Evolutionary conservation across 37 sponge, comb jelly and placozoan species (phyloP), one percentile per base, ranked within the genome.

Genomic region (Halisarca cf. caerulea): DNA sequence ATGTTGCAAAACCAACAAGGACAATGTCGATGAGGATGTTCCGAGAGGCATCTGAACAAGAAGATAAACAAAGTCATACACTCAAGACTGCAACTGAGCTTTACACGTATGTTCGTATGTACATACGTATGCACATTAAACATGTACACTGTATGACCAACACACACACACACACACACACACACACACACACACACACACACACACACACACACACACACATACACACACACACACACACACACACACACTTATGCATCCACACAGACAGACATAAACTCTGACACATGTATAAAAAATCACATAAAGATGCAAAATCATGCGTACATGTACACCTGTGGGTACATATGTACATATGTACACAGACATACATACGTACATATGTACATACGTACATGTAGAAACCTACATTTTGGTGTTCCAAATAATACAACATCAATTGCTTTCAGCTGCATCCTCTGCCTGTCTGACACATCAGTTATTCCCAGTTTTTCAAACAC

Each of bases 371-470:
- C 57, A 55, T 55, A 55, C 17, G 57, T 55, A 55, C 57, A 55
- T 55, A 55, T 55, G 57, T 55, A 55, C 57, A 17, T 55, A 55
- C 57, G 17, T 17, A 55, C 57, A 55, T 55, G 17, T 17, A 55
- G 9, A 15, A 24, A 20, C 77, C 21, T 44, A 74, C 77, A 40
- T 44, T 33, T 57, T 40, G 78, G 88, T 59, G 94, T 92, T 5
- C 98, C 98, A 85, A 97, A 97, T 28, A 97, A 82, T 32, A 97
- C 88, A 18, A 89, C 72, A 66, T 97, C 98, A 90, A 94, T 95
- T 33, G 98, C 98, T 59, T 89, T 86, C 21, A 97, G 88, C 35
- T 86, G 83, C 23, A 97, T 71, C 87, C 95, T 97, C 66, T 90
- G 90, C 70, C 91, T 89, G 85, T 97, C 93, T n/a, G 89, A 82